Conservation (phyloP, 2,113 vertebrate genomes). For the Rafetus swinhoei region DNA sequence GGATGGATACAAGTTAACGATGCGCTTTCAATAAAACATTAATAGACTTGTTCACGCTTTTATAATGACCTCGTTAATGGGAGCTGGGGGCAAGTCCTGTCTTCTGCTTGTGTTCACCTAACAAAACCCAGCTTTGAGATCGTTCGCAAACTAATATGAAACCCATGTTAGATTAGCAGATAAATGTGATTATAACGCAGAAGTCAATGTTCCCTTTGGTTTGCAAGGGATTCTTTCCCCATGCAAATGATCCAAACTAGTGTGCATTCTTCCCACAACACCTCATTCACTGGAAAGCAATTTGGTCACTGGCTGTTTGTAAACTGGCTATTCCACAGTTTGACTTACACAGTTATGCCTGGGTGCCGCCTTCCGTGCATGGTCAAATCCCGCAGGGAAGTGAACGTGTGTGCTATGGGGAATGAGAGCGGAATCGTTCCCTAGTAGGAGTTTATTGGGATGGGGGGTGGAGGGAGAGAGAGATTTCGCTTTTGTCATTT, state of each 20-base stretch:
- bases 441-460: neutral
- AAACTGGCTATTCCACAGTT: neutral
- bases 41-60: slow-evolving; percentile 97
- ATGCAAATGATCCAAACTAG: neutral
- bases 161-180: slow-evolving; percentile 75
- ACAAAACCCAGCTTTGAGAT: slow-evolving; percentile 74
- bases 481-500: slow-evolving; percentile 58
- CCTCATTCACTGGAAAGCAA: neutral
- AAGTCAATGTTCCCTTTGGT: neutral
- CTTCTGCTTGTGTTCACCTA: slow-evolving; percentile 69
- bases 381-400: slow-evolving; percentile 6
- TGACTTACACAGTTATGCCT: neutral
- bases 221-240: neutral
- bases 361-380: neutral
- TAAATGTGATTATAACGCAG: slow-evolving; percentile 35
- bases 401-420: neutral
- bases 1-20: slow-evolving; percentile 99
- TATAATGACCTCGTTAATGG: slow-evolving; percentile 92
- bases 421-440: neutral
- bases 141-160: slow-evolving; percentile 78
- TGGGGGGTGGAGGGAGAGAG: neutral
- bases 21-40: slow-evolving; percentile 97
- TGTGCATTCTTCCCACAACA: neutral
- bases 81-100: slow-evolving; percentile 81
- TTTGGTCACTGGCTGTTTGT: neutral